Evolutionary conservation across 2,797 vertebrate genomes (phyloP), one percentile per base, ranked within the genome.

Genomic region (Sebastes trivittatus): DNA sequence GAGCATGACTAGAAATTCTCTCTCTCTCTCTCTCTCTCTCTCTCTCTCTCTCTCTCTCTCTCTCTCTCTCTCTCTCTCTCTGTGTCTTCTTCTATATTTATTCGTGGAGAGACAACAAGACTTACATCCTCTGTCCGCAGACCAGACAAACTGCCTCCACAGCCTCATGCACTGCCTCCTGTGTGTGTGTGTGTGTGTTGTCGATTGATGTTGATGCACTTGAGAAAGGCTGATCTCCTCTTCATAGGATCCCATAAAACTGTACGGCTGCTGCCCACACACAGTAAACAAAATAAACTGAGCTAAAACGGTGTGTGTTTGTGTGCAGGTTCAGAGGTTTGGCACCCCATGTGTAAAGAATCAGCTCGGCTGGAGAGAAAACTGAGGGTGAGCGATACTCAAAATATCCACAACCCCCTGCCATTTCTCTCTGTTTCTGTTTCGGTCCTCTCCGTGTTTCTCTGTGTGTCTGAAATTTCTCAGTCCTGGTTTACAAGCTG

Each of bases 341-440:
- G 98, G 98, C 98, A 99, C 86, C 98, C 97, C 52, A 96, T 97
- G 95, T 99, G 98, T 95, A 99, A 99, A 91, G 97, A 99, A 94
- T 96, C 97, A 1, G 97, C 96, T 87, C 95, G 97, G 42, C 96
- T 97, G 83, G 97, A 98, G 94, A 97, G 97, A 91, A 98, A 98
- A 85, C 94, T 98, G 82, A 97, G 97, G 96, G 98, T 99, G 96
- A 96, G 94, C 14, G 23, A 58, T 68, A 23, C 85, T 84, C 32
- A 67, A 76, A 90, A 88, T 87, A 90, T 62, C 75, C 69, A 61
- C 63, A 75, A 64, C 23, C 62, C 38, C 20, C 59, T 72, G 64
- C 34, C 20, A 25, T 46, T 29, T 27, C 25, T 72, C 52, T 78
- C 67, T 67, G 7, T 62, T 72, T 83, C 34, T 77, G 66, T 64